A percentile compares a stretch with the other conserved stretches of the same genome.
Evolutionary conservation across 2,113 vertebrate species (phyloP).

Genomic region (Chionodraco myersi): DNA sequence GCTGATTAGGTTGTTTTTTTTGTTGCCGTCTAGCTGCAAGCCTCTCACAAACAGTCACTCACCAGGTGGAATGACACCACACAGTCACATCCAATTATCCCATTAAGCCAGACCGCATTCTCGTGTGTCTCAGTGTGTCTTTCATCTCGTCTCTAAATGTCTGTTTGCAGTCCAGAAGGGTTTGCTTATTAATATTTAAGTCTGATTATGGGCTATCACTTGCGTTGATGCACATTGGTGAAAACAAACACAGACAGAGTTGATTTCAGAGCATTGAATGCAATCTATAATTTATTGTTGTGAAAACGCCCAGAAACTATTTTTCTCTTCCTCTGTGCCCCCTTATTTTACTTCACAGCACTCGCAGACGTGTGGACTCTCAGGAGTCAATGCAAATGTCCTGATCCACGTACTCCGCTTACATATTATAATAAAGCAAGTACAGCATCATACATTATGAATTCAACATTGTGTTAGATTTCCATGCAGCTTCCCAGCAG

Average conservation of each 20-base stretch:
- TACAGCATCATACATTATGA: neutral
- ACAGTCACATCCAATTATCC: constrained; percentile 74
- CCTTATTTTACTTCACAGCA: constrained; percentile 41
- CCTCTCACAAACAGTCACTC: constrained; percentile 59
- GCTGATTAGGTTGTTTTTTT: constrained; percentile 73
- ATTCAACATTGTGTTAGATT: neutral
- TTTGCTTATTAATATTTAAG: constrained; percentile 21
- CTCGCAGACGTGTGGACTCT: constrained; percentile 14
- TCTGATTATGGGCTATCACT: constrained; percentile 23
- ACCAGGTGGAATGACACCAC: constrained; percentile 68
- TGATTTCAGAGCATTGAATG: constrained; percentile 2
- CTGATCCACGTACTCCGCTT: constrained; percentile 36
- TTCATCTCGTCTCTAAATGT: constrained; percentile 21
- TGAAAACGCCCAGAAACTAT: neutral
- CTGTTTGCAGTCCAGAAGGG: neutral
- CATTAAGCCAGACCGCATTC: constrained; percentile 50
- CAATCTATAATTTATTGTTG: constrained; percentile 35
- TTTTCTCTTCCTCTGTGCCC: neutral
- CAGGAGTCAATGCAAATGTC: constrained; percentile 61
- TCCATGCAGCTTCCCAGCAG: neutral
- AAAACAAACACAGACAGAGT: constrained; percentile 34
- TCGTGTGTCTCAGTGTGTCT: constrained; percentile 31
- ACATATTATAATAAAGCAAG: neutral
- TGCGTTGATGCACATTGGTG: constrained; percentile 11
- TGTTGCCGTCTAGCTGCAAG: constrained; percentile 57